phyloP scores from a whole-genome alignment of 2,888 invertebrate species.

The Euzophera pinguis region DNA sequence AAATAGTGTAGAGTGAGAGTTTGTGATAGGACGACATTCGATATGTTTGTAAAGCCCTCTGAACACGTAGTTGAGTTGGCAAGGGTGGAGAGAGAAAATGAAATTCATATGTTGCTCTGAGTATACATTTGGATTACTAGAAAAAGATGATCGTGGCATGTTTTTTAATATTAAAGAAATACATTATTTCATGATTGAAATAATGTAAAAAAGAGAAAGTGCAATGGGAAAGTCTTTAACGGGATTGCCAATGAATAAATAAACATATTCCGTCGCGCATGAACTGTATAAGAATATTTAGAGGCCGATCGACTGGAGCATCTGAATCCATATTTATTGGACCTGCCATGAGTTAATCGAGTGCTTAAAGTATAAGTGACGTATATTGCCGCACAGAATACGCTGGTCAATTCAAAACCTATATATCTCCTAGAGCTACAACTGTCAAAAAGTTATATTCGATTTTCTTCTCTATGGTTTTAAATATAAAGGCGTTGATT shows the following conservation, averaged over 20 bases:
- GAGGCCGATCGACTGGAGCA: constrained; percentile 31
- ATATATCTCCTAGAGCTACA: constrained; percentile 46
- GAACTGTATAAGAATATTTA: constrained; percentile 33
- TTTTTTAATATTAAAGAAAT: too few species aligned
- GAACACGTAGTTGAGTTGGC: too few species aligned
- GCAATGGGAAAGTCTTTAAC: too few species aligned
- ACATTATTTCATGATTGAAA: too few species aligned
- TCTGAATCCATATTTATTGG: constrained; percentile 43
- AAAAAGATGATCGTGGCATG: too few species aligned
- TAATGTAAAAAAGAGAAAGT: too few species aligned
- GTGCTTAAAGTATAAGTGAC: constrained; percentile 44
- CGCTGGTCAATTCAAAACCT: constrained; percentile 59
- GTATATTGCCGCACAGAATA: constrained; percentile 42
- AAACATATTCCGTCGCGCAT: constrained; percentile 24
- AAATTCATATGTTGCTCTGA: too few species aligned
- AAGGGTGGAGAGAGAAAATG: too few species aligned
- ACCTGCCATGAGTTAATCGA: constrained; percentile 47
- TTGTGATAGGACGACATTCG: too few species aligned
- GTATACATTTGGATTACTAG: too few species aligned
- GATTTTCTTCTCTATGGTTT: constrained; percentile 51
- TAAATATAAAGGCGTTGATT: constrained; percentile 54
- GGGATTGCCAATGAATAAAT: constrained; percentile 32
- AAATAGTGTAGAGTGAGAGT: too few species aligned
- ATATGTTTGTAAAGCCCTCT: too few species aligned
- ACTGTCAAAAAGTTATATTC: constrained; percentile 39